Base-by-base conservation (phyloP, 1,140 invertebrate species). In the Lasioglossum baleicum region DNA sequence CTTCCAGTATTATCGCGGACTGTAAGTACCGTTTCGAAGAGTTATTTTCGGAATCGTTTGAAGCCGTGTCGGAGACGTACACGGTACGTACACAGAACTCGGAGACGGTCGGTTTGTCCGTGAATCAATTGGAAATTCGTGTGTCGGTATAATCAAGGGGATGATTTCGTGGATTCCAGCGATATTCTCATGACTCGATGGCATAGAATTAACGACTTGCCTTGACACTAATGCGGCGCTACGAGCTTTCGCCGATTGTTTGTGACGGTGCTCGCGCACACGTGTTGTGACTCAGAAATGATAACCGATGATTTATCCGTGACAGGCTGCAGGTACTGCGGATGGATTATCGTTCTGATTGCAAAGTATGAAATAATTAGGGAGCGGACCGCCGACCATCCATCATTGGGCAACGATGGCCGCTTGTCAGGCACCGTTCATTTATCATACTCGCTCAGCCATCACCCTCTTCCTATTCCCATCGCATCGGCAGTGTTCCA, bases 321-420 rank as follows among this genome's bases (percentile, higher is more conserved):
- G 92, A 92, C 92, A 91, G 90, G 89, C 89, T 87, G 88, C 85
- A 90, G 90, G 85, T 88, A 90, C 88, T 84, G 86, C 88, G 90
- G 89, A 93, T 93, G 91, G 92, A 93, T 93, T 93, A 92, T 92
- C 92, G 89, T 91, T 90, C 92, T 90, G 92, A 93, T 93, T 92
- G 92, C 91, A 92, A 93, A 93, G 92, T 93, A 93, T 93, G 92
- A 93, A 93, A 93, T 93, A 93, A 93, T 93, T 93, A 93, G 92
- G 91, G 91, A 90, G 88, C 85, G 67, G 83, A 83, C 84, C 85
- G 88, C 87, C 89, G 88, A 88, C 89, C 92, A 93, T 93, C 91
- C 87, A 93, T 93, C 92, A 93, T 92, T 87, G 88, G 81, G 82
- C 77, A 90, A 90, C 91, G 92, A 93, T 93, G 91, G 90, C 91